Conservation (phyloP, 2,113 vertebrate species). For the Pelecanus crispus region DNA sequence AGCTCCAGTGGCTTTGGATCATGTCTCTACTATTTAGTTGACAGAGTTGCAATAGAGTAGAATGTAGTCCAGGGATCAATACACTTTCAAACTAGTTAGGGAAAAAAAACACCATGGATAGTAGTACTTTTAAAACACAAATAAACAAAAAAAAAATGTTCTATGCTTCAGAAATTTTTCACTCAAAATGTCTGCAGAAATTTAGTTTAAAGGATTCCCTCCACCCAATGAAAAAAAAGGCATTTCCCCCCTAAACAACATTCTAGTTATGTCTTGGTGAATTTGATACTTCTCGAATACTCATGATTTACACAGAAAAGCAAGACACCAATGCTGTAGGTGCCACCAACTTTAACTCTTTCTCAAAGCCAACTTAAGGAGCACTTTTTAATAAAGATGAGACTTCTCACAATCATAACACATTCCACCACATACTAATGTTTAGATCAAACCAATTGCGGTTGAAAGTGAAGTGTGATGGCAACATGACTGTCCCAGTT, state of each 20-base stretch:
- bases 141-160: background rate
- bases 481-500: rapidly evolving
- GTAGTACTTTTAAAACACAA: background rate
- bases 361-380: background rate
- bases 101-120: background rate
- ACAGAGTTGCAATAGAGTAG: background rate
- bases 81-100: background rate
- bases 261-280: background rate
- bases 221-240: background rate
- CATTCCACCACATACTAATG: background rate
- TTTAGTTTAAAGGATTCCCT: background rate
- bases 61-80: background rate
- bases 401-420: background rate
- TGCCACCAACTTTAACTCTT: background rate
- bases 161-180: background rate
- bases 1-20: background rate
- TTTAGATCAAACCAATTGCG: background rate
- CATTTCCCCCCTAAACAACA: background rate
- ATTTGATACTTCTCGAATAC: background rate
- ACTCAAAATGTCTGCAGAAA: background rate
- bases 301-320: background rate
- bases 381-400: background rate
- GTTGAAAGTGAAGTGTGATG: background rate
- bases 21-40: background rate
- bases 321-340: rapidly evolving